Base-by-base conservation (phyloP, 2,888 invertebrate genomes). In the Fabriciana adippe region DNA sequence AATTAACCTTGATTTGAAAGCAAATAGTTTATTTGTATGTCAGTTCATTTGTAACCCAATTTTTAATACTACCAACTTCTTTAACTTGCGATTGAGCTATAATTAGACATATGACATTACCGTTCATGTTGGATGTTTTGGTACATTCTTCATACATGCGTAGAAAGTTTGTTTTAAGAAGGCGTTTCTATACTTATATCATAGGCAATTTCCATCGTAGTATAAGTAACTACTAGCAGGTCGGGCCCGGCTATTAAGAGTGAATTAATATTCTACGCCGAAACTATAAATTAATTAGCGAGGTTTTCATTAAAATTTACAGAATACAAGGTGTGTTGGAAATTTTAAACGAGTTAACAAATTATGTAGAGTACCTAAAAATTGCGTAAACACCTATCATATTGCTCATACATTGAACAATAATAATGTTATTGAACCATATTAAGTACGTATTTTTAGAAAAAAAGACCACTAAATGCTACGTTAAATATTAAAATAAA, bases 351-450 rank as follows among this genome's bases (percentile, higher is more conserved):
- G 21, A 21, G 14, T 5, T 13, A 53, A 5, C 14, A 53, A 26
- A 2, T 41, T 14, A 55, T 31, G 31, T 55, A 31, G 45, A 21
- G 4, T 15, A 11, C 11, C 8, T 21, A 11, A 48, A 48, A 59
- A 48, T 47, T 59, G 48, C 48, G 48, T 59, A 48, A 59, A 59
- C 26, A 48, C 5, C 26, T 48, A 59, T 3, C 13, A 48, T 59
- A 6, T n/a, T 47, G 26, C 26, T n/a, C 31, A 48, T 11, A 11
- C 11, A 11, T 35, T 35, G 11, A 41, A 41, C 35, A n/a, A 48
- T 26, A 48, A 59, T 48, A 59, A 48, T 59, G n/a, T n/a, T n/a
- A 59, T 59, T 59, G n/a, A 11, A 26, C 15, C 26, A 59, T 13
- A 47, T n/a, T n/a, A 16, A 48, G 26, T 48, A 26, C 6, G 21